These are phyloP conservation scores for Pediacus dermestoides DNA, from an alignment of 2,888 invertebrate genomes.

Conservation along the genomic window DNA sequence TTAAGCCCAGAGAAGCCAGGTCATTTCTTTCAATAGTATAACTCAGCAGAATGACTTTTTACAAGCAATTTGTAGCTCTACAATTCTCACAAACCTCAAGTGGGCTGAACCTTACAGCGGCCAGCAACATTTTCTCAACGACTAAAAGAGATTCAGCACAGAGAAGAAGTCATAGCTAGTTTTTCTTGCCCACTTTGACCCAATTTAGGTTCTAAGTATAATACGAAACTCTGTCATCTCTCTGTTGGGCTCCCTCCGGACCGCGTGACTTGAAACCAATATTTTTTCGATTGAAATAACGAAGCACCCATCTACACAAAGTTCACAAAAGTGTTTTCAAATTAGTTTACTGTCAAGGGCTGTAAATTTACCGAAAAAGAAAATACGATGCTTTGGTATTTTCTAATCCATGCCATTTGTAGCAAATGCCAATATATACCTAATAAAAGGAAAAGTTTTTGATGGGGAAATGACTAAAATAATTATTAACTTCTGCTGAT, in stretches of 20 bases:
- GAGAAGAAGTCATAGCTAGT: constrained; percentile 21
- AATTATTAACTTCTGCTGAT: too few relatives aligned
- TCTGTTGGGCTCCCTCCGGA: constrained; percentile 20
- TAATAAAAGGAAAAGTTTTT: too few relatives aligned
- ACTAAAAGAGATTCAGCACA: too few relatives aligned
- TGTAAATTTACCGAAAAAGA: constrained; percentile 11
- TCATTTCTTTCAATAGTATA: too few relatives aligned
- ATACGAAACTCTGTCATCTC: constrained; percentile 25
- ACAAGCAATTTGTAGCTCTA: constrained; percentile 20
- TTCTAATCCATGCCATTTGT: too few relatives aligned
- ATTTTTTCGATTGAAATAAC: constrained; percentile 28
- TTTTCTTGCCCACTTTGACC: constrained; percentile 27
- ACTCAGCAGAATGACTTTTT: constrained; percentile 21
- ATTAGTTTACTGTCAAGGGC: constrained; percentile 15
- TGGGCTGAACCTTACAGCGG: constrained; percentile 17
- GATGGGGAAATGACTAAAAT: too few relatives aligned
- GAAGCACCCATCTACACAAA: constrained; percentile 14
- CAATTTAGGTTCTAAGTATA: constrained; percentile 25
- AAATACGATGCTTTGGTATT: constrained; percentile 22
- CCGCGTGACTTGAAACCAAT: constrained; percentile 31
- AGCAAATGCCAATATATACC: too few relatives aligned
- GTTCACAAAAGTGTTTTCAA: constrained; percentile 15
- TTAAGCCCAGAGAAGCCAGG: too few relatives aligned
- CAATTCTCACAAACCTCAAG: constrained; percentile 17
- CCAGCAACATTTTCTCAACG: too few relatives aligned